Percentiles rank a stretch among this genome's conserved stretches.
These are phyloP conservation scores for Barnardius zonarius DNA, from an alignment of 2,113 vertebrate species.

Conservation along the genomic window DNA sequence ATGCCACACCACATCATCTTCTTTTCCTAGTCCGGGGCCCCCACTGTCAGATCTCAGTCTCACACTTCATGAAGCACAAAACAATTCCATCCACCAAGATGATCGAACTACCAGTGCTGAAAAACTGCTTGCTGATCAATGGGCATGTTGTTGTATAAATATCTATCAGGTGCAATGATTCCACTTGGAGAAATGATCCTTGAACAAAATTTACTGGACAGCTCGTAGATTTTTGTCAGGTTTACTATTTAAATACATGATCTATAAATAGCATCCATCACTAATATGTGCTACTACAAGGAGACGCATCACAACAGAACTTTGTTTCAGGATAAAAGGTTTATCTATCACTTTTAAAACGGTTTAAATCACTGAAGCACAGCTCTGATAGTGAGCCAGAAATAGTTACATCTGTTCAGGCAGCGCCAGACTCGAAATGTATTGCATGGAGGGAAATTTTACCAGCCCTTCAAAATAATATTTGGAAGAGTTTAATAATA, in stretches of 20 bases:
- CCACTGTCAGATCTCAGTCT: neutral
- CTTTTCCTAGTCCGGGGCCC: neutral
- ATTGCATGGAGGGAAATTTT: neutral
- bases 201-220: neutral
- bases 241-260: neutral
- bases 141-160: neutral
- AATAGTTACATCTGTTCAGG: neutral
- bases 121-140: neutral
- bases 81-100: neutral
- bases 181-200: neutral
- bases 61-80: neutral
- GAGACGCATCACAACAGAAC: neutral
- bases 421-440: neutral
- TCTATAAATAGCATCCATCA: neutral
- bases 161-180: neutral
- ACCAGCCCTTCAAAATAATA: neutral
- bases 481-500: neutral
- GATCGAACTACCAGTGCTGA: neutral
- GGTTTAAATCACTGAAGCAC: neutral
- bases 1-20: neutral
- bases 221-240: neutral
- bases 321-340: neutral
- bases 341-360: slow-evolving; percentile 9
- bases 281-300: neutral
- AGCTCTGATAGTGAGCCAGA: neutral